Evolutionary conservation across 2,797 vertebrate genomes (phyloP).

Genomic region (Buceros bicornis): DNA sequence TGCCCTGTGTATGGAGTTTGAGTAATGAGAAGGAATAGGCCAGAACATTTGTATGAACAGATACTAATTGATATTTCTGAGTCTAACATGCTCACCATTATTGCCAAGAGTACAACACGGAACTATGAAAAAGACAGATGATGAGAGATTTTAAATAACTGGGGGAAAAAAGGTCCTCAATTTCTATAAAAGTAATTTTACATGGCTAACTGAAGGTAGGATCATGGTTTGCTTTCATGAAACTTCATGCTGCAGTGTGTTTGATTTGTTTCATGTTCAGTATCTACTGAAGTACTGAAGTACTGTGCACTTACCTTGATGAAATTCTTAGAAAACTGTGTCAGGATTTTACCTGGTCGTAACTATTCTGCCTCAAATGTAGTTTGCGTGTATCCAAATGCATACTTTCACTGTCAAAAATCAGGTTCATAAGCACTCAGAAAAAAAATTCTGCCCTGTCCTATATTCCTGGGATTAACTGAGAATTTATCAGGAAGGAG

Average conservation of each 20-base stretch:
- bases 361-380: neutral
- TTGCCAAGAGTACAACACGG: neutral
- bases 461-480: neutral
- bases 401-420: neutral
- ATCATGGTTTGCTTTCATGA: neutral
- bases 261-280: neutral
- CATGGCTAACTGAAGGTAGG: neutral
- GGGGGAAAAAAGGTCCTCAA: neutral
- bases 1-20: constrained; percentile 46
- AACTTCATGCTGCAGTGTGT: neutral
- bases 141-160: neutral
- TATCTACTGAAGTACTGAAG: neutral
- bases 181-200: neutral
- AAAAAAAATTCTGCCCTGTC: neutral
- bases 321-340: neutral
- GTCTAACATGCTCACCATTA: neutral
- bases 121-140: neutral
- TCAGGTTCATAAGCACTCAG: neutral
- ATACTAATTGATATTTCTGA: constrained; percentile 34
- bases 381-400: neutral
- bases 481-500: neutral
- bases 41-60: constrained; percentile 54
- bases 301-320: neutral
- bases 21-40: constrained; percentile 66
- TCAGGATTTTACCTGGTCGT: neutral